phyloP scores from a whole-genome alignment of 2,888 invertebrate species.

The Caenorhabditis sinica region DNA sequence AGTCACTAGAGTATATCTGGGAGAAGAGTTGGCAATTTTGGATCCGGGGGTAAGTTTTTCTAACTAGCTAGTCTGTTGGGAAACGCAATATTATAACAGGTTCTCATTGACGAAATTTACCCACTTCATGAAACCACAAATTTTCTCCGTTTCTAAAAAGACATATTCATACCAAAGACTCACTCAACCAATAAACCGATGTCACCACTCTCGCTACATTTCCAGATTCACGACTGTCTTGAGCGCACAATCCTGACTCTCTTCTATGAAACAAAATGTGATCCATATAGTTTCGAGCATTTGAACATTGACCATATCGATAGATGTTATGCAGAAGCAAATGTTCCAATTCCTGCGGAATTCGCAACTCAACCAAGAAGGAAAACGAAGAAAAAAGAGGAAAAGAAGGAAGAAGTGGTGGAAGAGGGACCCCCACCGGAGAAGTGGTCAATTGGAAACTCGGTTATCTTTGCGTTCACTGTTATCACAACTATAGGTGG shows the following conservation, averaged over 20 bases:
- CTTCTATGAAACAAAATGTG: slow-evolving; percentile 64
- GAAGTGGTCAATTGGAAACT: slow-evolving; percentile 80
- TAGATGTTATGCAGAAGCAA: slow-evolving; percentile 68
- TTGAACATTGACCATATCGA: slow-evolving; percentile 69
- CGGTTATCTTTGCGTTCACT: slow-evolving; percentile 81
- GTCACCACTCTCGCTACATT: neutral
- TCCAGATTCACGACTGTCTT: slow-evolving; percentile 67
- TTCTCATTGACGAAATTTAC: no score
- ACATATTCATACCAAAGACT: neutral
- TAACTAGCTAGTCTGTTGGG: no score
- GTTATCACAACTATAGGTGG: slow-evolving; percentile 82
- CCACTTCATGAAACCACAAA: no score
- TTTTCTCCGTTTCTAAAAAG: no score
- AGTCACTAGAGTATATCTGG: slow-evolving; percentile 67
- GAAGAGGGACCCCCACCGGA: slow-evolving; percentile 52
- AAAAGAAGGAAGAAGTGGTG: slow-evolving; percentile 49
- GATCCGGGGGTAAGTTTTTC: slow-evolving; percentile 69
- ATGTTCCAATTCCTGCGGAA: slow-evolving; percentile 34
- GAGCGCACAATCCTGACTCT: slow-evolving; percentile 50
- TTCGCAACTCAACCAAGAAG: neutral
- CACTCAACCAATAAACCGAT: neutral
- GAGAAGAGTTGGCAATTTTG: slow-evolving; percentile 70
- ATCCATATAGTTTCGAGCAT: slow-evolving; percentile 57
- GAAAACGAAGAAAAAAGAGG: slow-evolving; percentile 40
- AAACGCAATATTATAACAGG: no score